Conservation (phyloP, 2,888 invertebrate species). For the Lasioglossum leucozonium region DNA sequence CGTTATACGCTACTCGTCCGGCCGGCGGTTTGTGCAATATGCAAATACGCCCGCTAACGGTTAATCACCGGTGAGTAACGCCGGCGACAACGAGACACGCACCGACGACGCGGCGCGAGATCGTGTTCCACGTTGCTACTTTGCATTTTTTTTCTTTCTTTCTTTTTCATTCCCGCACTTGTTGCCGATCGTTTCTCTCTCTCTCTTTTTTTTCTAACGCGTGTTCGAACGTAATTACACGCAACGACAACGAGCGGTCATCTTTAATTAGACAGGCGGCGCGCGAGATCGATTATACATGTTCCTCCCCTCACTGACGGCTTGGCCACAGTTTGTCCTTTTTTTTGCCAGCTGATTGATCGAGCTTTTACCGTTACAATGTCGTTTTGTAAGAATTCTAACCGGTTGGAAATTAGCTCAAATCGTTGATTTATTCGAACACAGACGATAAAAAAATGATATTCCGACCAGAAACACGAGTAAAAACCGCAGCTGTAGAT, state of each 20-base stretch:
- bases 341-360: not conserved
- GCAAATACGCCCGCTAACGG: constrained; percentile 57
- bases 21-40: constrained; percentile 53
- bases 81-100: constrained; percentile 33
- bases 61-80: constrained; percentile 55
- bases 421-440: too few relatives aligned
- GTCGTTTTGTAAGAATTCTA: not conserved
- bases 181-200: not conserved
- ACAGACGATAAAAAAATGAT: too few relatives aligned
- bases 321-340: not conserved
- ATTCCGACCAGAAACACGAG: too few relatives aligned
- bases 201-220: not conserved
- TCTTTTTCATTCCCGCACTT: not conserved
- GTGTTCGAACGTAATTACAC: not conserved
- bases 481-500: too few relatives aligned
- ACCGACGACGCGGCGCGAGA: constrained; percentile 9
- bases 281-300: constrained; percentile 1
- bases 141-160: not conserved
- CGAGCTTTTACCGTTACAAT: not conserved
- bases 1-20: constrained; percentile 44
- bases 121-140: not conserved
- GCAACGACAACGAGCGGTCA: constrained; percentile 13
- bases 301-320: constrained; percentile 24
- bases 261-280: constrained; percentile 43
- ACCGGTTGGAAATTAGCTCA: too few relatives aligned